Evolutionary conservation across 1,140 invertebrate species (phyloP), one percentile per base, ranked within the genome.

Genomic region (Archivesica marissinica): DNA sequence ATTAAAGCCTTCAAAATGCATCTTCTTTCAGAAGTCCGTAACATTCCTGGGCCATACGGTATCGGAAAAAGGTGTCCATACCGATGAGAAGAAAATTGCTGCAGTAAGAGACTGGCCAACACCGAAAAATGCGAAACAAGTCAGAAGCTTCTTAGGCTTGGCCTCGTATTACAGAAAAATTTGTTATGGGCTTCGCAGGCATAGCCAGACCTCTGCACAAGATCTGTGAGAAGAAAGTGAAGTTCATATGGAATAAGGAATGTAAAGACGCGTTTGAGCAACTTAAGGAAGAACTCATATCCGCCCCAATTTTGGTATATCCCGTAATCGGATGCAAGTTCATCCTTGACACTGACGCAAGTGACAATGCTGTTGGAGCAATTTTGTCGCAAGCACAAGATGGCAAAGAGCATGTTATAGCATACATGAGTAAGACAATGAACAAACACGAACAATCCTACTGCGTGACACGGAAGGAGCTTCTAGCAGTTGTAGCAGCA

Each of bases 401-500:
- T 23, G 85, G 88, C 41, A 28, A 59, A 47, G 88, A 88, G 56
- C n/a, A 75, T 13, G 77, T 87, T 0, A 86, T 91, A 1, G 87
- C 88, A 0, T 92, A 88, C 66, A 70, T 47, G 6, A 89, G 85
- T 76, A 79, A 74, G 25, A 38, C 68, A 25, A 72, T 91, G 0
- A 86, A 47, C 33, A 83, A 50, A 28, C 85, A 93, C 23, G 94
- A 96, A 89, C 81, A 90, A 80, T 93, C 94, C 20, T 96, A 95
- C 86, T 90, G 87, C 68, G 81, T 79, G 1, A 89, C 88, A 9
- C 20, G 85, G n/a, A 90, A 79, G 64, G 88, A 90, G 76, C 76
- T 89, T 0, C 61, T 88, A 6, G 85, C 87, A 17, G 56, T 88
- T 2, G 39, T 89, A 11, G 54, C 11, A 44, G 76, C 41, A n/a